A percentile compares a stretch with the other conserved stretches of the same genome.
Conservation (phyloP, 2,113 vertebrate genomes). For the Zosterops borbonicus region DNA sequence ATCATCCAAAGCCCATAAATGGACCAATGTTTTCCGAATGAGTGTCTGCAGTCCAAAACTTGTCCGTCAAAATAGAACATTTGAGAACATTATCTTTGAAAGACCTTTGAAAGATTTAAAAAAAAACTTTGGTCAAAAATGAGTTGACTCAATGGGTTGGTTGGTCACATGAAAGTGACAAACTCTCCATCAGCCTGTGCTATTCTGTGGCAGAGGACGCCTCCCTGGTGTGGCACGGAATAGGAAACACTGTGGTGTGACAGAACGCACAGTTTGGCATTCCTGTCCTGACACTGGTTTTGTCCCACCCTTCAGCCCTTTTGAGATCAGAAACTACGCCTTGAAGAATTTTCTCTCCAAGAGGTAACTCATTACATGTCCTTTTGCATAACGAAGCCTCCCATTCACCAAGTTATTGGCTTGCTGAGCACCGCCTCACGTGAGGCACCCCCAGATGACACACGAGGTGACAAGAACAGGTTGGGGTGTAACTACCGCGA, state of each 20-base stretch:
- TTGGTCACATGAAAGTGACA: accelerated
- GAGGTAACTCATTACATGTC: neutral
- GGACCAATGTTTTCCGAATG: accelerated
- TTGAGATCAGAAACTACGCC: neutral
- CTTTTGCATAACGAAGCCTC: neutral
- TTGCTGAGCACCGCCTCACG: neutral
- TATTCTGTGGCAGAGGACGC: neutral
- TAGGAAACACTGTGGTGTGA: accelerated
- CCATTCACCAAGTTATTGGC: neutral
- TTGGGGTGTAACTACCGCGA: neutral
- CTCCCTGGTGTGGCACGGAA: neutral
- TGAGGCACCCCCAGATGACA: neutral
- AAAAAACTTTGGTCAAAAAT: neutral
- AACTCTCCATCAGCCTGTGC: neutral
- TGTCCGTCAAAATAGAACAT: neutral
- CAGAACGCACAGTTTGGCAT: accelerated
- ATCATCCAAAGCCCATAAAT: neutral
- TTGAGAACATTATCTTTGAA: neutral
- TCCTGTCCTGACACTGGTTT: neutral
- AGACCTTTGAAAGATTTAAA: neutral
- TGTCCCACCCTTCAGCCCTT: neutral
- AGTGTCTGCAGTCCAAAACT: neutral
- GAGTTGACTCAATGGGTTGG: neutral
- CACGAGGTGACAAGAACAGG: neutral
- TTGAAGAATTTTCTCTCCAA: neutral